Conservation (phyloP, 2,888 invertebrate genomes). For the Andrena chrysosceles region DNA sequence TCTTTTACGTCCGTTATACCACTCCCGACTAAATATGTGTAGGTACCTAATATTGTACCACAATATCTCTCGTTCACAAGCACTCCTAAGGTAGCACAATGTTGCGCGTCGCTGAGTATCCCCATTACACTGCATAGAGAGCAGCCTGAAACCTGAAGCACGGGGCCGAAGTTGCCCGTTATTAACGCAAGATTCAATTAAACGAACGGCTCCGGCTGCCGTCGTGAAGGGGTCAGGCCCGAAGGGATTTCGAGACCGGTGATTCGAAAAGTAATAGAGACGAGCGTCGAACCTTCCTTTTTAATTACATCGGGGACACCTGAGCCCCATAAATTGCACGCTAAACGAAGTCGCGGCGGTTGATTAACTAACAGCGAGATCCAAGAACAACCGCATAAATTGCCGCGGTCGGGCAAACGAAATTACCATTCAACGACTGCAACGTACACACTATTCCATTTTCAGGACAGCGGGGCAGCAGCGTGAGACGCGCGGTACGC, state of each 20-base stretch:
- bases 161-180: too few relatives aligned
- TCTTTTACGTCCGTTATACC: too few relatives aligned
- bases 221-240: neutral
- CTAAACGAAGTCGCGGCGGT: constrained; percentile 2
- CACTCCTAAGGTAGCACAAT: too few relatives aligned
- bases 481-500: neutral
- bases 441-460: constrained; percentile 17
- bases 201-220: too few relatives aligned
- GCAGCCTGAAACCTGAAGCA: too few relatives aligned
- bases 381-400: constrained; percentile 35
- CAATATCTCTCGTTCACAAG: too few relatives aligned
- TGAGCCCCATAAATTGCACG: constrained; percentile 30
- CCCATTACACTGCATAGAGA: too few relatives aligned
- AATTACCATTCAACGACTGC: constrained; percentile 53
- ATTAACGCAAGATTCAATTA: too few relatives aligned
- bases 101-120: too few relatives aligned
- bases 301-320: neutral
- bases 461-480: constrained; percentile 7
- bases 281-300: neutral
- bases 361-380: constrained; percentile 36
- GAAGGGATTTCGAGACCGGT: neutral
- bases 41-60: too few relatives aligned
- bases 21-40: too few relatives aligned
- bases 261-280: constrained; percentile 3
- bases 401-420: constrained; percentile 11